Evolutionary conservation across 2,797 vertebrate species (phyloP), one percentile per base, ranked within the genome.

Genomic region (Cuculus canorus): DNA sequence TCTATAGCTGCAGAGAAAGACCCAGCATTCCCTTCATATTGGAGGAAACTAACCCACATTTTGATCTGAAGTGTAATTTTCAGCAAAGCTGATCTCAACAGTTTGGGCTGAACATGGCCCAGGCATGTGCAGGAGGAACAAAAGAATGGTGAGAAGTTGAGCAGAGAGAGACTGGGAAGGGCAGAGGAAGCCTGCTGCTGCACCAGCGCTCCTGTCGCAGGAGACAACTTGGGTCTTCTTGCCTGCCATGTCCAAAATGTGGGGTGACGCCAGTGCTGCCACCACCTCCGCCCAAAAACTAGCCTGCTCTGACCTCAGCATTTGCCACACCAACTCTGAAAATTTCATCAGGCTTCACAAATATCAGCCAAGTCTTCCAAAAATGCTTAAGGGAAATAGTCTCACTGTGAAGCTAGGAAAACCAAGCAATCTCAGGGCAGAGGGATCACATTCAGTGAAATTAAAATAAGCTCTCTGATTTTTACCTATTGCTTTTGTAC

Each of bases 1-100:
- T 95, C 81, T 95, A 87, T 94, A 96, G 79, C 94, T 95, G 86
- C 95, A 93, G 94, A 96, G 93, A 94, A 96, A 95, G 94, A 83
- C 73, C 25, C 72, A 90, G 73, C 73, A 92, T 78, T 75, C 88
- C 47, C 63, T 95, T 92, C 68, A 86, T 65, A 82, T 52, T 70
- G 65, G 65, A 93, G 72, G 69, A 96, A 90, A 48, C 86, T 93
- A 96, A 96, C 78, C 85, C 78, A 71, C 35, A 93, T 95, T 93
- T 93, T 95, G 77, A 95, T 96, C 87, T 95, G 35, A 91, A 82
- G 77, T 32, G 89, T 73, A 95, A 93, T 95, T 93, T 94, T 93
- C 60, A 4, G 59, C 89, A 92, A 89, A 91, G 94, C 92, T 94
- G 93, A 96, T 96, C 91, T 97, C 94, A 96, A 95, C 96, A 92